phyloP scores from a whole-genome alignment of 2,797 vertebrate species.

The Sphenopsis melanotis region DNA sequence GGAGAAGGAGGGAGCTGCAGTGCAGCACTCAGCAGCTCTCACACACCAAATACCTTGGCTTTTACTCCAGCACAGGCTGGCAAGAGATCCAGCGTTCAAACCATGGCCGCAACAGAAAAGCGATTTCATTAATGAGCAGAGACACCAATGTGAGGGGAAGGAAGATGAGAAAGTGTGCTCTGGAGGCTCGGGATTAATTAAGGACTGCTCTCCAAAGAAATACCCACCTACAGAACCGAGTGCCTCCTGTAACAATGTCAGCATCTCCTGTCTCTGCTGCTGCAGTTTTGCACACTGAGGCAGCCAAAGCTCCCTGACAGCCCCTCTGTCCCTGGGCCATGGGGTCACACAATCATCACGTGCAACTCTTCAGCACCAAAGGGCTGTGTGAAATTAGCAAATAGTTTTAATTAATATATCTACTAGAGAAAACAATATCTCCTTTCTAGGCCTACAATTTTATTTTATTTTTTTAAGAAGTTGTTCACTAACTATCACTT shows the following conservation, averaged over 20 bases:
- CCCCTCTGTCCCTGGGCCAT: fast-evolving
- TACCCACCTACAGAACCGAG: not conserved
- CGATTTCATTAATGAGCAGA: not conserved
- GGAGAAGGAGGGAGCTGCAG: not conserved
- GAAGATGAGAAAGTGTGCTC: not conserved
- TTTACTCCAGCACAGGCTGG: not conserved
- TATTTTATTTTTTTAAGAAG: not conserved
- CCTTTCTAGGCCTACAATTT: not conserved
- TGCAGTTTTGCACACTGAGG: not conserved
- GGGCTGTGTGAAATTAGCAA: not conserved
- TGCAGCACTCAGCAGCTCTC: not conserved
- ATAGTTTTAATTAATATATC: not conserved
- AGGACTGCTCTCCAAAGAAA: not conserved
- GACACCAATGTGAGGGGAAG: not conserved
- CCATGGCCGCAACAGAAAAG: not conserved
- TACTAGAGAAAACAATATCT: not conserved
- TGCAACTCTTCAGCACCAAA: not conserved
- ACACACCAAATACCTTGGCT: not conserved
- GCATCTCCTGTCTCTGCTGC: not conserved
- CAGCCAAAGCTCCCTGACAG: not conserved
- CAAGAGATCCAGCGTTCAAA: not conserved
- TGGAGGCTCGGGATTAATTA: not conserved
- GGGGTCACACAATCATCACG: not conserved
- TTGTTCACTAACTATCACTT: not conserved
- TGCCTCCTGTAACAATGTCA: not conserved